phyloP scores from a whole-genome alignment of 2,797 vertebrate species.

The Limosa lapponica region DNA sequence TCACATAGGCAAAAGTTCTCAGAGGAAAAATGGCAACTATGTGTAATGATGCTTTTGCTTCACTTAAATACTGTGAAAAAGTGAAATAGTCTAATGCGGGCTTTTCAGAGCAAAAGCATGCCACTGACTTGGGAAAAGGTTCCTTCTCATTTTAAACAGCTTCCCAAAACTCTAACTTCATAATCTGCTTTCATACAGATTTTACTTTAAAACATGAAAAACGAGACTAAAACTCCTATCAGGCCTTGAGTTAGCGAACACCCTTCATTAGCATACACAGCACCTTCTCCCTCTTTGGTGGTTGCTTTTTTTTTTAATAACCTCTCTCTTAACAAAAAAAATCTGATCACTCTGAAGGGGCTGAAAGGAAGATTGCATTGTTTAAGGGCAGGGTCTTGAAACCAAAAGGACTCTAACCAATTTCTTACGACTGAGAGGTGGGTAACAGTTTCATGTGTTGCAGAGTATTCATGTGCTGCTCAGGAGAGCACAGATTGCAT shows the following conservation, averaged over 20 bases:
- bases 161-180: background rate
- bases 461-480: conserved; percentile 33
- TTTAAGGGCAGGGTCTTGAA: conserved; percentile 28
- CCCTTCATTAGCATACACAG: background rate
- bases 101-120: background rate
- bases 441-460: conserved; percentile 33
- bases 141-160: background rate
- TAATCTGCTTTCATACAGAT: background rate
- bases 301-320: background rate
- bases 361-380: background rate
- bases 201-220: background rate
- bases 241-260: background rate
- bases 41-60: background rate
- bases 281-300: background rate
- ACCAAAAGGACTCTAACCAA: conserved; percentile 16
- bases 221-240: background rate
- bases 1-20: background rate
- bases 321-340: background rate
- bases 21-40: background rate
- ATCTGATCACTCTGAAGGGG: background rate
- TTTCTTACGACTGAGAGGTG: conserved; percentile 21
- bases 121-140: background rate
- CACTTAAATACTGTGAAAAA: background rate
- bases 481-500: conserved; percentile 68
- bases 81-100: background rate